Conservation (phyloP, 2,888 invertebrate species). For the Epiblema foenella region DNA sequence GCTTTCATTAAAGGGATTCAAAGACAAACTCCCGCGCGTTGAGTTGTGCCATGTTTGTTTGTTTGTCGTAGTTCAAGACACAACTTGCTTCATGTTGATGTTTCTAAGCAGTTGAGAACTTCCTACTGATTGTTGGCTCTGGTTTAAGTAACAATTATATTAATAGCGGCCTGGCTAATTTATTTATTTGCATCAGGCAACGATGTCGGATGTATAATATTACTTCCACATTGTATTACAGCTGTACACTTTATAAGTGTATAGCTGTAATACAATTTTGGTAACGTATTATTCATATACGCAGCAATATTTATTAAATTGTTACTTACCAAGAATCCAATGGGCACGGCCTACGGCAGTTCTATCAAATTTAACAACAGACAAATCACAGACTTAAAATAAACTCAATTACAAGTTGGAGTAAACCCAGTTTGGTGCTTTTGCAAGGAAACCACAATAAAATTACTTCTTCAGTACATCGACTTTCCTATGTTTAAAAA, state of each 20-base stretch:
- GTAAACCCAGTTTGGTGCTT: conserved; percentile 16
- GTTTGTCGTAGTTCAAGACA: conserved; percentile 28
- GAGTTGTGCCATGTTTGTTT: conserved; percentile 20
- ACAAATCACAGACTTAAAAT: conserved; percentile 19
- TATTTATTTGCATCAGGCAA: too few species aligned
- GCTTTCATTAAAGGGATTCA: conserved; percentile 13
- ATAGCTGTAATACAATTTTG: too few species aligned
- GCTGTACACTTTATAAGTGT: too few species aligned
- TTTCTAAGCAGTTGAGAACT: conserved; percentile 41
- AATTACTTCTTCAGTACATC: conserved; percentile 1
- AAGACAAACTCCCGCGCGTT: conserved; percentile 22
- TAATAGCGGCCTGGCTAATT: too few species aligned
- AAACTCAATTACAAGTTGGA: conserved; percentile 30
- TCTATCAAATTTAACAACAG: neutral
- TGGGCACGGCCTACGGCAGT: neutral
- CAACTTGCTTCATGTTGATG: conserved; percentile 40
- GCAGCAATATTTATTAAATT: too few species aligned
- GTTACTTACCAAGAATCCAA: neutral
- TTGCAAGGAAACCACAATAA: neutral
- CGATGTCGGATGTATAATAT: too few species aligned
- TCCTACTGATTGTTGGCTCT: conserved; percentile 23
- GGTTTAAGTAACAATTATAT: neutral
- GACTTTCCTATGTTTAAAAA: neutral
- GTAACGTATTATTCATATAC: too few species aligned
- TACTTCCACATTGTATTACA: too few species aligned